Percentiles rank a stretch among this genome's conserved stretches.
Evolutionary conservation across 2,888 invertebrate genomes (phyloP).

Genomic region (Cheilosia variabilis): DNA sequence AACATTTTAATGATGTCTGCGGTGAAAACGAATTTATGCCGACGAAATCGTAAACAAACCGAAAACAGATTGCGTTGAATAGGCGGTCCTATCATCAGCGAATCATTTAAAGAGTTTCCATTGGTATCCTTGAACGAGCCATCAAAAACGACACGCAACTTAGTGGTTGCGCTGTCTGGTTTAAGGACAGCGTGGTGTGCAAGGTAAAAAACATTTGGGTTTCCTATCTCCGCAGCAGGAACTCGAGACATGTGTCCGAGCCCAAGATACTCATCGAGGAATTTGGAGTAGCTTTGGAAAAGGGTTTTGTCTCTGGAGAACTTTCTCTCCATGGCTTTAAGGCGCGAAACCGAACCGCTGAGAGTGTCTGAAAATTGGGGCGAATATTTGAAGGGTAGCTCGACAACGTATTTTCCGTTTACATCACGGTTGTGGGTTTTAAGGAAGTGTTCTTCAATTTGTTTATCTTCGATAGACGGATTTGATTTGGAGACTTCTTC

Average conservation of each 20-base stretch:
- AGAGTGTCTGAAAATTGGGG: neutral
- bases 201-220: slow-evolving; percentile 1
- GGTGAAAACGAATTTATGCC: slow-evolving; percentile 16
- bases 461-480: neutral
- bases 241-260: slow-evolving; percentile 1
- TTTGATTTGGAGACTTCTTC: neutral
- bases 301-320: neutral
- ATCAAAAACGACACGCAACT: neutral
- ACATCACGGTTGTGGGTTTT: neutral
- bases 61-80: slow-evolving; percentile 16
- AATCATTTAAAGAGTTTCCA: neutral
- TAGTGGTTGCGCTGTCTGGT: slow-evolving; percentile 1
- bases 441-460: neutral
- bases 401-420: slow-evolving; percentile 1
- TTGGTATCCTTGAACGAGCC: slow-evolving; percentile 2
- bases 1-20: slow-evolving; percentile 9
- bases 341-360: slow-evolving; percentile 2
- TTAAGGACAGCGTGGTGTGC: neutral
- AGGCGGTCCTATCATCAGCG: slow-evolving; percentile 9
- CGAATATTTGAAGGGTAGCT: neutral
- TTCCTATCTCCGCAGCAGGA: slow-evolving; percentile 7
- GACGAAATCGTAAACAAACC: slow-evolving; percentile 22
- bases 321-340: neutral
- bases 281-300: neutral
- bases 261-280: slow-evolving; percentile 1